Percentiles rank a stretch among this genome's conserved stretches.
Conservation (phyloP, 2,888 invertebrate species). For the Cremastinae sp. region DNA sequence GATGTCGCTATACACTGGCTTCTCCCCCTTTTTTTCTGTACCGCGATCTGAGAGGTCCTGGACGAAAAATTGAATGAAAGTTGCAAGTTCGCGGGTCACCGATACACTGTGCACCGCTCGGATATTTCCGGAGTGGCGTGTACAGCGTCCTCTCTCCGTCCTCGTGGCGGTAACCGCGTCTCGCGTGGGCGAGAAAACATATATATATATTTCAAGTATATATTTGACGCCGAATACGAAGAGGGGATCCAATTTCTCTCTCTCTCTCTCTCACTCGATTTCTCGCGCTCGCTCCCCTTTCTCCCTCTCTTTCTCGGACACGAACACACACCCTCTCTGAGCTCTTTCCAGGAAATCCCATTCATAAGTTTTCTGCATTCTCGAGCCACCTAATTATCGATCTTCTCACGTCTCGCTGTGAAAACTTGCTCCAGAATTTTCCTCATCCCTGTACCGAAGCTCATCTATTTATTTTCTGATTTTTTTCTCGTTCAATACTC, state of each 20-base stretch:
- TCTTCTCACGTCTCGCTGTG: too few relatives aligned
- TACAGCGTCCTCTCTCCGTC: slow-evolving; percentile 40
- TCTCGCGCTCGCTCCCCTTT: slow-evolving; percentile 12
- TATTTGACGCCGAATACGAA: slow-evolving; percentile 14
- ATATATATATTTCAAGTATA: too few relatives aligned
- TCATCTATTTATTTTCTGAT: too few relatives aligned
- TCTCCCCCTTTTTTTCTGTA: not conserved
- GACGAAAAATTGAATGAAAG: slow-evolving; percentile 42
- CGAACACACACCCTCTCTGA: not conserved
- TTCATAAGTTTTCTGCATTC: slow-evolving; percentile 12
- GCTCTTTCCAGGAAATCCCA: not conserved
- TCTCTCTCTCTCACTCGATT: not conserved
- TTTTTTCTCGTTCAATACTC: too few relatives aligned
- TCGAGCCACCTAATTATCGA: slow-evolving; percentile 1
- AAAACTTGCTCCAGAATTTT: too few relatives aligned
- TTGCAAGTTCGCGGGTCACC: slow-evolving; percentile 58
- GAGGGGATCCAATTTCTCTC: slow-evolving; percentile 38
- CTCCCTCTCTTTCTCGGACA: not conserved
- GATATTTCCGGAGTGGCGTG: slow-evolving; percentile 57
- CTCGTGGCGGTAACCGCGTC: slow-evolving; percentile 42
- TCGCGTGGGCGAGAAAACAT: slow-evolving; percentile 57
- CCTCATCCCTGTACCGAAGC: too few relatives aligned
- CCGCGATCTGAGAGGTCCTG: not conserved
- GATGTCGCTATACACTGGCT: not conserved
- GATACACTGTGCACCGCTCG: slow-evolving; percentile 58